Conservation (phyloP, 2,888 invertebrate genomes). For the Sisyra terminalis region DNA sequence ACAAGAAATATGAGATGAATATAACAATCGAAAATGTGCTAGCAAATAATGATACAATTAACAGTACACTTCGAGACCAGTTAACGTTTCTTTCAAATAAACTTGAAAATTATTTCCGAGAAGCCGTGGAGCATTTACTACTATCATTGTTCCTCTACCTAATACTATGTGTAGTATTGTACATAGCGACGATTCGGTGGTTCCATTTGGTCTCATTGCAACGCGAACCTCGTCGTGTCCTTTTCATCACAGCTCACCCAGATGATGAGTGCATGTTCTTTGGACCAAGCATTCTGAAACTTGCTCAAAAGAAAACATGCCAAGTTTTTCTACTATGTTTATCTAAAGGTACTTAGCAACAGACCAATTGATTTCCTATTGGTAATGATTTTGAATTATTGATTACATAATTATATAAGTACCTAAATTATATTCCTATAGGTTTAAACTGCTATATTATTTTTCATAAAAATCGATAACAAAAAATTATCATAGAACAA, state of each 20-base stretch:
- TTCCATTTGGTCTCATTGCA: slow-evolving; percentile 31
- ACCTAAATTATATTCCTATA: too few species aligned
- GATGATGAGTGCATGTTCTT: slow-evolving; percentile 99
- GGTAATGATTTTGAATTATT: not conserved
- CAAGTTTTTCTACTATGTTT: slow-evolving; percentile 71
- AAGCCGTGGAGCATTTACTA: slow-evolving; percentile 37
- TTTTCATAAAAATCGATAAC: too few species aligned
- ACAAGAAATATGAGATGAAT: too few species aligned
- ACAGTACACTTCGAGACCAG: too few species aligned
- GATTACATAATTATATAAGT: not conserved
- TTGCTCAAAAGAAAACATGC: slow-evolving; percentile 42
- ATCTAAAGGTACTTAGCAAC: slow-evolving; percentile 47
- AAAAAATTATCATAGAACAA: too few species aligned
- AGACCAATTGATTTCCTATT: too few species aligned
- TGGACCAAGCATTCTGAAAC: slow-evolving; percentile 68
- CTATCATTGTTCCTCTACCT: slow-evolving; percentile 31
- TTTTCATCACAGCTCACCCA: slow-evolving; percentile 87
- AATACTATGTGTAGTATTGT: slow-evolving; percentile 32
- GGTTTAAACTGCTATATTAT: too few species aligned
- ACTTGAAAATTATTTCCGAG: slow-evolving; percentile 26
- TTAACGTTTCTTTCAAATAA: too few species aligned
- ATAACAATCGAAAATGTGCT: too few species aligned
- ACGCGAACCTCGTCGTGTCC: slow-evolving; percentile 39
- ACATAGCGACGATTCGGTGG: slow-evolving; percentile 23
- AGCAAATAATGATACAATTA: too few species aligned